Evolutionary conservation across 2,113 vertebrate genomes (phyloP).

Genomic region (Phylloscopus trochiloides): DNA sequence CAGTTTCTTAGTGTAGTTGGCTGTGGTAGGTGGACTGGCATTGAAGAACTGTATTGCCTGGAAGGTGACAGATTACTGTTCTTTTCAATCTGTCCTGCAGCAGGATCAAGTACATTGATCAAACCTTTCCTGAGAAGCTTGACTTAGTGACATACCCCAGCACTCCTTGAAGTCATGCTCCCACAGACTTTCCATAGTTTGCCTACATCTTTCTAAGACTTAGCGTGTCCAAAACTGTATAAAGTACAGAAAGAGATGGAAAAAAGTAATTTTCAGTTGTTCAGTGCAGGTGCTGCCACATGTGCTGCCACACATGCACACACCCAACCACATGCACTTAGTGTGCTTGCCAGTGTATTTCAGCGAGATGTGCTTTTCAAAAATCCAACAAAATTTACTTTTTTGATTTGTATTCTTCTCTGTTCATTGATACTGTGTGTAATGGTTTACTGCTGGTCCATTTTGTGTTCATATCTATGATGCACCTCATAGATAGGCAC

Average conservation of each 20-base stretch:
- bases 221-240: not conserved
- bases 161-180: not conserved
- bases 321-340: not conserved
- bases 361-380: not conserved
- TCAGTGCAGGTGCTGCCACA: accelerated
- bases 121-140: not conserved
- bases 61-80: not conserved
- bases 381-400: not conserved
- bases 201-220: not conserved
- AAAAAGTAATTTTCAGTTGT: not conserved
- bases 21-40: not conserved
- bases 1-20: not conserved
- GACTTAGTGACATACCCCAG: not conserved
- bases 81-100: not conserved
- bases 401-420: not conserved
- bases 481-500: accelerated
- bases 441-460: not conserved
- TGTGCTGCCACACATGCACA: accelerated
- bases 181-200: not conserved
- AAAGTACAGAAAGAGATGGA: not conserved
- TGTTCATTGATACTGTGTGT: not conserved
- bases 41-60: not conserved
- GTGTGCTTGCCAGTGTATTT: not conserved
- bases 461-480: not conserved
- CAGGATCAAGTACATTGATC: not conserved